Evolutionary conservation across 30 jellyfish, hydroid and myxozoan genomes (phyloP).

Genomic region (Calvadosia cruxmelitensis): DNA sequence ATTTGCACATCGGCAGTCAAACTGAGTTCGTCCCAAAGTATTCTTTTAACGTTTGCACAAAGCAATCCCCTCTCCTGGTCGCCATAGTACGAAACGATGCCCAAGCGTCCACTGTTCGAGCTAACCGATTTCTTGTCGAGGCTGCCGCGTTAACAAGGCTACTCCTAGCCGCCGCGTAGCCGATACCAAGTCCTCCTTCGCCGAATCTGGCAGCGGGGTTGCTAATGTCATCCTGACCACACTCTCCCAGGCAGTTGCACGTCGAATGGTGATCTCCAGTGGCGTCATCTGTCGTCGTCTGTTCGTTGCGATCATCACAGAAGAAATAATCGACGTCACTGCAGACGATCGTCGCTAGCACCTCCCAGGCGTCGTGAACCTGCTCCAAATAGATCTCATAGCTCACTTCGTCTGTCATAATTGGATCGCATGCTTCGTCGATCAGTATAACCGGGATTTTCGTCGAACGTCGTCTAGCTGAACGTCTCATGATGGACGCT

Average conservation of each 20-base stretch:
- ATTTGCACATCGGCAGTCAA: too few relatives aligned
- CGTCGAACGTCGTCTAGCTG: background rate
- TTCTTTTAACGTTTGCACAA: conserved; percentile 1
- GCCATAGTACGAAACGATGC: background rate
- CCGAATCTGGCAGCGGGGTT: too few relatives aligned
- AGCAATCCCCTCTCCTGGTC: background rate
- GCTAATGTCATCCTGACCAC: background rate
- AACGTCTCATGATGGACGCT: too few relatives aligned
- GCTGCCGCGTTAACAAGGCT: background rate
- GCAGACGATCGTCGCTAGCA: background rate
- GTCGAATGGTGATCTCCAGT: background rate
- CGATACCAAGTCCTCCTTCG: too few relatives aligned
- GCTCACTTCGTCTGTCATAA: background rate
- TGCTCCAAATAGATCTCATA: background rate
- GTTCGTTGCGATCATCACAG: background rate
- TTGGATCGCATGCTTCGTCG: background rate
- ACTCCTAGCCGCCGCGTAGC: background rate
- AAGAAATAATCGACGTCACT: background rate
- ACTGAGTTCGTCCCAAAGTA: background rate
- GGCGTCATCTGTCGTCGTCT: background rate
- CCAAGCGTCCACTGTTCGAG: background rate
- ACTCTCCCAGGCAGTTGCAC: background rate
- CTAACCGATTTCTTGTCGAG: background rate
- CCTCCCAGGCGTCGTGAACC: background rate
- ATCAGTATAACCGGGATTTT: background rate